Evolutionary conservation across 2,113 vertebrate genomes (phyloP).

Genomic region (Dromiciops gliroides): DNA sequence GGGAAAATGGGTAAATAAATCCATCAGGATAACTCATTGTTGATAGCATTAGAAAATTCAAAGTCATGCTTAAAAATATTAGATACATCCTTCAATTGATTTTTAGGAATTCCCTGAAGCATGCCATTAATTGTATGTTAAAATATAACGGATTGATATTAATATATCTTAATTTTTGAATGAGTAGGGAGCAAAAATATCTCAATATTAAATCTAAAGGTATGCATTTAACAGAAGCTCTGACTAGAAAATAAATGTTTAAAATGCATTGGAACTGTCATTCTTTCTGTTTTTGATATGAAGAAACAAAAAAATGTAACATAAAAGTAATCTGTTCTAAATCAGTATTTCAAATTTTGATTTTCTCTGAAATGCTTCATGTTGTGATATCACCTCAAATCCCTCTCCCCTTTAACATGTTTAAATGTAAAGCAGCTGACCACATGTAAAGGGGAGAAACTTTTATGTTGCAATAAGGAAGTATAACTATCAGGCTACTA

Average conservation of each 20-base stretch:
- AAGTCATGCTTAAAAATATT: background rate
- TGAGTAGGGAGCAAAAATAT: background rate
- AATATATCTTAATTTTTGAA: background rate
- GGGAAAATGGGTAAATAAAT: background rate
- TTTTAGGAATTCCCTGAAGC: background rate
- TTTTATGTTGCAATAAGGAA: too few species aligned
- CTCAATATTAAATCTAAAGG: background rate
- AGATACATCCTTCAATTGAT: background rate
- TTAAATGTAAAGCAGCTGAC: too few species aligned
- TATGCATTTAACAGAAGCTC: background rate
- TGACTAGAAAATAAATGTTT: background rate
- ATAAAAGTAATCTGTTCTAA: background rate
- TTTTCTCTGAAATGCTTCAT: too few species aligned
- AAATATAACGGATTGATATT: background rate
- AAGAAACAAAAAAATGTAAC: background rate
- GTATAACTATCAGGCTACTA: too few species aligned
- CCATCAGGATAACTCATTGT: background rate
- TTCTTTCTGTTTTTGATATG: background rate
- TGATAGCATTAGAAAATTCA: background rate
- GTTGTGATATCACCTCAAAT: too few species aligned
- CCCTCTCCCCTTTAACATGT: too few species aligned
- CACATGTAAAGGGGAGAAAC: too few species aligned
- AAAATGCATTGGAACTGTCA: background rate
- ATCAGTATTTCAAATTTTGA: too few species aligned
- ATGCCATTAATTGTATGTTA: background rate